Conservation (phyloP, 1,140 invertebrate species). For the Heterodera carotae region DNA sequence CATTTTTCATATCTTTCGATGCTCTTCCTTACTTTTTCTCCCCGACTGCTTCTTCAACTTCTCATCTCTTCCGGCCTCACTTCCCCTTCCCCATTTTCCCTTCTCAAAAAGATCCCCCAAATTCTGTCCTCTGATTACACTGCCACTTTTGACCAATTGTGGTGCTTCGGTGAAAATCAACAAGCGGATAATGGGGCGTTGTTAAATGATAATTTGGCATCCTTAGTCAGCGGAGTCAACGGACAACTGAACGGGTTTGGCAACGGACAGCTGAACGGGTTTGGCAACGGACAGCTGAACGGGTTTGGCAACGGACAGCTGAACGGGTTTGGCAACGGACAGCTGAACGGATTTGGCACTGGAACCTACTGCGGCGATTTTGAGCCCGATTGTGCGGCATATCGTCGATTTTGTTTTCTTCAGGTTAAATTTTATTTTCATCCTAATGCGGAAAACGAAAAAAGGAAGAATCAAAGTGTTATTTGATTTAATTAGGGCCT, state of each 20-base stretch:
- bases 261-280: neutral
- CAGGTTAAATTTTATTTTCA: neutral
- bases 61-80: neutral
- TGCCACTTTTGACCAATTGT: too few species aligned
- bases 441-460: too few species aligned
- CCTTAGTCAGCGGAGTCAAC: too few species aligned
- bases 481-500: too few species aligned
- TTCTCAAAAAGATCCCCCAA: neutral
- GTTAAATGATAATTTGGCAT: neutral
- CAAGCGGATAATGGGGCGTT: too few species aligned
- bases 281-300: neutral
- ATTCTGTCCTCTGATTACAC: neutral
- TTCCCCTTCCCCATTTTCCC: neutral
- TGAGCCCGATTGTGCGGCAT: neutral
- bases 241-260: too few species aligned
- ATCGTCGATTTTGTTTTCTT: neutral
- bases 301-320: neutral
- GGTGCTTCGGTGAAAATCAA: too few species aligned
- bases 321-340: neutral
- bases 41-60: neutral
- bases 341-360: neutral
- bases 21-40: neutral
- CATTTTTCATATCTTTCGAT: neutral
- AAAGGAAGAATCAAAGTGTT: too few species aligned
- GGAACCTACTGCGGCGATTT: neutral